Base-by-base conservation (phyloP, 2,888 invertebrate species). In the Idaea dimidiata region DNA sequence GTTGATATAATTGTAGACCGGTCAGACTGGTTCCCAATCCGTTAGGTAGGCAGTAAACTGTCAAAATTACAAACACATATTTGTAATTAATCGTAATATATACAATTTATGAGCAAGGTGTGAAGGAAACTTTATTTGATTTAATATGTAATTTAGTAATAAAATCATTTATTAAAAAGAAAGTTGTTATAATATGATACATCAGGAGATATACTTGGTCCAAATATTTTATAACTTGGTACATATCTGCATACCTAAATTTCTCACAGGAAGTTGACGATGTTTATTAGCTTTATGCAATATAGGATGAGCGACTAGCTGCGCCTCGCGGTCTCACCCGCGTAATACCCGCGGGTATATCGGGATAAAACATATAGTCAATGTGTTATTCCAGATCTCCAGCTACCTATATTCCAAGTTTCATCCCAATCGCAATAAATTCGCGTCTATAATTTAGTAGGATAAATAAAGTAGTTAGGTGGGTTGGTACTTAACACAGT, bases 401-500 rank as follows among this genome's bases (percentile, higher is more conserved):
- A n/a, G n/a, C n/a, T n/a, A n/a, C n/a, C n/a, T n/a, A n/a, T n/a
- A n/a, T n/a, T n/a, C n/a, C n/a, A n/a, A n/a, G n/a, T n/a, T n/a
- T n/a, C n/a, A n/a, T n/a, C n/a, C n/a, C n/a, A n/a, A n/a, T n/a
- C n/a, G n/a, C n/a, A n/a, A n/a, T n/a, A n/a, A n/a, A n/a, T n/a
- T n/a, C n/a, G n/a, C n/a, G n/a, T n/a, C n/a, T n/a, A n/a, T n/a
- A n/a, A n/a, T n/a, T n/a, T n/a, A n/a, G 14, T 10, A 8, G 8
- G 43, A 43, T 43, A 43, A 43, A 43, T 43, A 43, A 43, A 43
- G 43, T 43, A 43, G 43, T 43, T 43, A 10, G 43, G 43, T 43
- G 10, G 43, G 8, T 43, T 0, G 43, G 67, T 63, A 18, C 72
- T 73, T 74, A 78, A 80, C 82, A 82, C 81, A 83, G 78, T 24